Base-by-base conservation (phyloP, 2,113 vertebrate species). In the Labeo catla region DNA sequence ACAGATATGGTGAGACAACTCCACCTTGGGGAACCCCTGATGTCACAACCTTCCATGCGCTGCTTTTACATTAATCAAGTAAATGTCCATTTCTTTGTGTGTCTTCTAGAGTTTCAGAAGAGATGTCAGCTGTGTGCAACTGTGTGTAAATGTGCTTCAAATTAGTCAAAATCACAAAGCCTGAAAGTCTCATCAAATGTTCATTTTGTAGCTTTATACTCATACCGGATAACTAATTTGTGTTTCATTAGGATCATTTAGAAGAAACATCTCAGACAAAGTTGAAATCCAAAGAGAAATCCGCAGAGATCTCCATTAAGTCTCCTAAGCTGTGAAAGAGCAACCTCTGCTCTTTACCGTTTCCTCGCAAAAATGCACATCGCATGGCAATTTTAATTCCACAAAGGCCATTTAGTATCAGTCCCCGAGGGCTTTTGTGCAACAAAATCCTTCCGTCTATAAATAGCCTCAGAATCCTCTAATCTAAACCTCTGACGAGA, bases 391-490 rank as follows among this genome's bases (percentile, higher is more conserved):
- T 80, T 84, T 86, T 68, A 81, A 84, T 86, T 89, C 76, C 77
- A 72, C 82, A 81, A 89, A 77, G 76, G 52, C 78, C 66, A 73
- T 85, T 85, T 78, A 72, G 59, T 54, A 77, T 85, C 77, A 77
- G 39, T 81, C 85, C 57, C 28, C 19, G 72, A 74, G 66, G 54
- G 77, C 84, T 84, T 88, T 86, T 86, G 81, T 88, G 81, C 50
- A 47, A 12, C 81, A 68, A 63, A 89, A 87, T 86, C 88, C 85
- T 19, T 52, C 12, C 68, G 59, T 87, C 85, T 82, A 89, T 81
- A 87, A 87, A 84, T 89, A 89, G 61, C 66, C 45, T 2, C 81
- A 57, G 28, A 86, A 84, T 88, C 81, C 65, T 72, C 84, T 83
- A 49, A 86, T 89, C 73, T 81, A 76, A 81, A 68, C 21, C 39